Conservation (phyloP, 2,797 vertebrate species). For the Pempheris klunzingeri region DNA sequence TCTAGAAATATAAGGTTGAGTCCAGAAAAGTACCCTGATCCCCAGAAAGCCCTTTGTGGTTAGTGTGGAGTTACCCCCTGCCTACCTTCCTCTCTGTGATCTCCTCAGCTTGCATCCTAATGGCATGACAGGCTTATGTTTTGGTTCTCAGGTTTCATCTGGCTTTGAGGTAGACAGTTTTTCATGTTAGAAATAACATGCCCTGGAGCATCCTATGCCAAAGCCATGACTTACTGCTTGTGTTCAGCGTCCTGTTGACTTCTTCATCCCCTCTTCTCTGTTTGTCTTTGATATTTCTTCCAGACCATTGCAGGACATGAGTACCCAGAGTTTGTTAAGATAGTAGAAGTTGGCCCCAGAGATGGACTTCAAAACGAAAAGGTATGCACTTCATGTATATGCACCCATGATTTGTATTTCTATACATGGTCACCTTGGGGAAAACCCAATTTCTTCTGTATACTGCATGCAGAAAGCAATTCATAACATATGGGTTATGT, state of each 20-base stretch:
- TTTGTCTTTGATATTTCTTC: conserved; percentile 58
- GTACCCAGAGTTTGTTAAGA: conserved; percentile 92
- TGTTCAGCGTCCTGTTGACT: conserved; percentile 19
- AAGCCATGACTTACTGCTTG: conserved; percentile 33
- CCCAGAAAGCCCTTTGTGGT: conserved; percentile 47
- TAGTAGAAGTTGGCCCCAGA: conserved; percentile 97
- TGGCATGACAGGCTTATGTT: conserved; percentile 55
- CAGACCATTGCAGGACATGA: conserved; percentile 84
- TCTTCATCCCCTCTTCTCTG: background rate
- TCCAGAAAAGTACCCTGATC: conserved; percentile 51
- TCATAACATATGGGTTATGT: conserved; percentile 63
- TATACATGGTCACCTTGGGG: conserved; percentile 20
- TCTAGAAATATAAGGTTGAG: conserved; percentile 28
- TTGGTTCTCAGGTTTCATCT: conserved; percentile 60
- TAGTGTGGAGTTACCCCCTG: conserved; percentile 56
- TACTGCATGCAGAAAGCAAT: conserved; percentile 49
- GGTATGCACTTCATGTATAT: conserved; percentile 79
- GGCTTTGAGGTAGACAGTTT: conserved; percentile 47
- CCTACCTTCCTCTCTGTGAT: conserved; percentile 26
- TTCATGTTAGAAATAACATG: conserved; percentile 57
- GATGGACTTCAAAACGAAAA: conserved; percentile 98
- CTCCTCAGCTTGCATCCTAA: conserved; percentile 41
- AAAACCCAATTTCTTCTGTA: conserved; percentile 34
- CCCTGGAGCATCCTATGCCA: conserved; percentile 23
- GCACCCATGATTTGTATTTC: conserved; percentile 28